Evolutionary conservation across 2,888 invertebrate genomes (phyloP), one percentile per base, ranked within the genome.

Genomic region (Hypercompe scribonia): DNA sequence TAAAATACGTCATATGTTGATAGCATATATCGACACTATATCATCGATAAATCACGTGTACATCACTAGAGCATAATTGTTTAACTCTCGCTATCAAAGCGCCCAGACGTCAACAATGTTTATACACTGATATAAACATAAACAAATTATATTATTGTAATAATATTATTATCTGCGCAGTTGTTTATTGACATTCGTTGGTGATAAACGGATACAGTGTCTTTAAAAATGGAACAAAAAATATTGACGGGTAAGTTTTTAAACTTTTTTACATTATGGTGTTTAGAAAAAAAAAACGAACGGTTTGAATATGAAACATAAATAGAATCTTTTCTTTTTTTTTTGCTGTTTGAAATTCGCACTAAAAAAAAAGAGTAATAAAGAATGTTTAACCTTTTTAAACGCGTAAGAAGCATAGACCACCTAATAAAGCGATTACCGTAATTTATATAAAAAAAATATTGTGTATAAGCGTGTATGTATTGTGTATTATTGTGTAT

Each of bases 61-160:
- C 85, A 76, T 73, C 83, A 74, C 83, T 84, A 81, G 0, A 69
- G 65, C 71, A 73, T 84, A 84, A 84, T 80, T 81, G 81, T 87
- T 79, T 80, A 73, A 79, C 81, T 83, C 77, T 80, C 76, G 81
- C 81, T 84, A 85, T 86, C 82, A 82, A 72, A 68, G 79, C 75
- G 72, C 54, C 77, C 73, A 81, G 77, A 81, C 81, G 83, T 80
- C 78, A 78, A 73, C 70, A 69, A 86, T 89, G 81, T 88, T 86
- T 86, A 88, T 87, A 81, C 76, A 81, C 76, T 76, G 70, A 73
- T 71, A 77, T 76, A 78, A 86, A 84, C 82, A 85, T 79, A 66
- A 84, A 80, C 71, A 81, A 70, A 74, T 28, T 67, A 18, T 73
- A 75, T 76, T 77, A 33, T 75, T 74, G 64, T 78, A 42, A 28